Evolutionary conservation across 2,888 invertebrate species (phyloP).

Genomic region (Leptura quadrifasciata): DNA sequence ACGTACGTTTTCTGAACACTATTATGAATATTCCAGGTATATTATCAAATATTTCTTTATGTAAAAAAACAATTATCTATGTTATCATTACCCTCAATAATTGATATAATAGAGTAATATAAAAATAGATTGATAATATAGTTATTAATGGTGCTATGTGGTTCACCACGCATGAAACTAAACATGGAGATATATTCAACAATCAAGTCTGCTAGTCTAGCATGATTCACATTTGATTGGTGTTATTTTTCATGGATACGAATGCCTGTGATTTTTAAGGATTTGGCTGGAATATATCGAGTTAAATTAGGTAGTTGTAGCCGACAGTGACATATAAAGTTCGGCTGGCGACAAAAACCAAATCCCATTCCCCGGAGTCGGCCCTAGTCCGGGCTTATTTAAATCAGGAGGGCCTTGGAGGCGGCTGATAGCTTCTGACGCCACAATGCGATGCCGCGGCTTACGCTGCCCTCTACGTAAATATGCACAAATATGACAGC

Average conservation of each 20-base stretch:
- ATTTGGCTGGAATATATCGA: constrained; percentile 68
- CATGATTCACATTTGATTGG: constrained; percentile 62
- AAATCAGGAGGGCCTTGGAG: constrained; percentile 73
- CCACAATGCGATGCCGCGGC: constrained; percentile 69
- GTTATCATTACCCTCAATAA: no score
- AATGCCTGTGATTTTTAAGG: constrained; percentile 64
- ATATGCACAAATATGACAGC: constrained; percentile 66
- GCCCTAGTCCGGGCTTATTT: constrained; percentile 73
- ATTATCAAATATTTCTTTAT: no score
- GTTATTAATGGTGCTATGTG: constrained; percentile 2
- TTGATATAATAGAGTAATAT: no score
- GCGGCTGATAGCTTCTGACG: constrained; percentile 73
- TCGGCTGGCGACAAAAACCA: constrained; percentile 73
- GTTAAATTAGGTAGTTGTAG: constrained; percentile 70
- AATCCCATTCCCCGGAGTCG: constrained; percentile 71
- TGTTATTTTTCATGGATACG: constrained; percentile 62
- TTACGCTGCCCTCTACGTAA: constrained; percentile 68
- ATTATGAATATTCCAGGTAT: no score
- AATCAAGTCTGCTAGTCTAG: constrained; percentile 45
- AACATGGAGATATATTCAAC: constrained; percentile 41
- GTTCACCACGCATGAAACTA: not conserved
- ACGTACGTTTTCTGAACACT: no score
- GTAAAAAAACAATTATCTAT: no score
- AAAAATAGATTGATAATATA: no score
- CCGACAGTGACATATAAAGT: constrained; percentile 73